Conservation (phyloP, 2,797 vertebrate genomes). For the Sebastes itinus region DNA sequence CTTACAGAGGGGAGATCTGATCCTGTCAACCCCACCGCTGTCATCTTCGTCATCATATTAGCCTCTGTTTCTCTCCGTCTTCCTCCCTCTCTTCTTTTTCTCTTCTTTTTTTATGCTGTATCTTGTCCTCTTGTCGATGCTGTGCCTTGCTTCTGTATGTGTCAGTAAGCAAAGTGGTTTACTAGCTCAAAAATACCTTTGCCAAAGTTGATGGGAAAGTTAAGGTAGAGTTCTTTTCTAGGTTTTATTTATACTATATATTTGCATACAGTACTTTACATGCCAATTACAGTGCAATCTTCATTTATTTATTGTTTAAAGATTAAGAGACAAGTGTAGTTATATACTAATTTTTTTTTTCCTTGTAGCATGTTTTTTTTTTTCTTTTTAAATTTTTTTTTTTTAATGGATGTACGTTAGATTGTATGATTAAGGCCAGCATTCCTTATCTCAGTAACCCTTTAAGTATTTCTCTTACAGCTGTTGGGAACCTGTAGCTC, state of each 20-base stretch:
- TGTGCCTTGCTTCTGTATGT: constrained; percentile 83
- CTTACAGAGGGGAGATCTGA: constrained; percentile 87
- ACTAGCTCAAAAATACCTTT: constrained; percentile 92
- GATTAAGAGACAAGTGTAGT: constrained; percentile 92
- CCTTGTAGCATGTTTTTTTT: constrained; percentile 93
- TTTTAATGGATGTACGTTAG: constrained; percentile 92
- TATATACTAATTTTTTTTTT: constrained; percentile 94
- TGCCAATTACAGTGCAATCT: constrained; percentile 99
- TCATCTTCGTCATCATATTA: constrained; percentile 38
- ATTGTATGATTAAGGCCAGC: constrained; percentile 92
- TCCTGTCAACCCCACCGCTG: constrained; percentile 84
- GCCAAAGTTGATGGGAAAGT: constrained; percentile 98
- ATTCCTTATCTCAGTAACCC: constrained; percentile 95
- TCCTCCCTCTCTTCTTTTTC: not conserved
- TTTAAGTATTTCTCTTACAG: constrained; percentile 88
- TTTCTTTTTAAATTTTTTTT: constrained; percentile 73
- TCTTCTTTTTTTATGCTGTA: constrained; percentile 79
- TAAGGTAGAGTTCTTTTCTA: constrained; percentile 93
- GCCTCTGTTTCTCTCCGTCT: constrained; percentile 51
- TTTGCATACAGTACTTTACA: constrained; percentile 99
- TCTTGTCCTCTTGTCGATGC: constrained; percentile 84
- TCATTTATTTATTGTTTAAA: constrained; percentile 99
- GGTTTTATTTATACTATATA: constrained; percentile 99
- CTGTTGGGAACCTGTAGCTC: constrained; percentile 90
- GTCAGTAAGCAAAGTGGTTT: constrained; percentile 88